Evolutionary conservation across 2,888 invertebrate species (phyloP).

Genomic region (Orthonychiurus folsomi): DNA sequence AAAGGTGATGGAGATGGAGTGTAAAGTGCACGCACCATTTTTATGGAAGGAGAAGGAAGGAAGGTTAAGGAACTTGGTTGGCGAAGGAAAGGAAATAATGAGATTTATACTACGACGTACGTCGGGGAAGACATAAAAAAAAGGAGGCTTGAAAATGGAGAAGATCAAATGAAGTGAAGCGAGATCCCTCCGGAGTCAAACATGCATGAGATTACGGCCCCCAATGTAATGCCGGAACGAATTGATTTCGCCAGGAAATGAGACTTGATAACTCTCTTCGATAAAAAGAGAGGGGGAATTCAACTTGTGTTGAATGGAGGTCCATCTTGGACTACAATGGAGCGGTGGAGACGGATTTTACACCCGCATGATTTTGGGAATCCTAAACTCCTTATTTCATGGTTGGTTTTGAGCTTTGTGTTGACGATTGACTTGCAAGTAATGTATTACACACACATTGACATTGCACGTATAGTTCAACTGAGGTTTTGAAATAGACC

Average conservation of each 20-base stretch:
- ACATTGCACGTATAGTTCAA: too few species aligned
- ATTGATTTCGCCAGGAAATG: slow-evolving; percentile 29
- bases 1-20: too few species aligned
- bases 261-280: slow-evolving; percentile 22
- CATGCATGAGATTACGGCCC: slow-evolving; percentile 25
- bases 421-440: too few species aligned
- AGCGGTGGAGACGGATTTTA: neutral
- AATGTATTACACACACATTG: too few species aligned
- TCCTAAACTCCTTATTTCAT: too few species aligned
- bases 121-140: slow-evolving; percentile 1
- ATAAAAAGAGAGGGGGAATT: neutral
- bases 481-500: too few species aligned
- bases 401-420: too few species aligned
- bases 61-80: slow-evolving; percentile 4
- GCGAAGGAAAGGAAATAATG: neutral
- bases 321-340: neutral
- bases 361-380: neutral
- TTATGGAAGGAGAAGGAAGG: slow-evolving; percentile 7
- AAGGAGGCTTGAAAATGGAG: neutral
- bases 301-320: neutral
- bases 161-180: slow-evolving; percentile 20
- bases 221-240: slow-evolving; percentile 23
- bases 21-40: too few species aligned
- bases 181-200: slow-evolving; percentile 21
- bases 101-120: neutral